phyloP scores from a whole-genome alignment of 2,888 invertebrate genomes.

The Pristionchus mayeri region DNA sequence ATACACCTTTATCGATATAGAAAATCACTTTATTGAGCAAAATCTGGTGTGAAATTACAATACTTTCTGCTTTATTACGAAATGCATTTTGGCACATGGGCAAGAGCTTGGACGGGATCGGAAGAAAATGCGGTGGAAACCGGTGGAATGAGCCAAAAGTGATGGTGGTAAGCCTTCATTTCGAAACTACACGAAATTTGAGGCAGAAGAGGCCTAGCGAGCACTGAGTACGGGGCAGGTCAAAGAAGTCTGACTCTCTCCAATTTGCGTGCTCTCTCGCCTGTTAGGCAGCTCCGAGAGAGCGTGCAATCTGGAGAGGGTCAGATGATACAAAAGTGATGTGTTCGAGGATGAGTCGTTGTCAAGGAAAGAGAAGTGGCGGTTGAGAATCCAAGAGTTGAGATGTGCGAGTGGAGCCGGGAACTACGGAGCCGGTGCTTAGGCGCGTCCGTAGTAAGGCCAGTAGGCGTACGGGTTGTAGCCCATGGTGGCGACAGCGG shows the following conservation, averaged over 20 bases:
- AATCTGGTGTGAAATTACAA: too few species aligned
- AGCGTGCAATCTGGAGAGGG: not conserved
- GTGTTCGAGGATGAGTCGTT: not conserved
- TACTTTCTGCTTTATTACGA: too few species aligned
- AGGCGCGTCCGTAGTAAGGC: conserved; percentile 73
- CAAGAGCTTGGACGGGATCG: too few species aligned
- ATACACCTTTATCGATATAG: too few species aligned
- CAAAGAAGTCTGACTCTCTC: not conserved
- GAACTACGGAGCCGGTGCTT: conserved; percentile 49
- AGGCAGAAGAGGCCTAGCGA: not conserved
- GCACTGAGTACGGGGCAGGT: not conserved
- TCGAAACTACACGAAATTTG: too few species aligned
- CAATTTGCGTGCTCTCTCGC: not conserved
- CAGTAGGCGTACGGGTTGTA: conserved; percentile 75
- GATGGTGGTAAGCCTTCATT: too few species aligned
- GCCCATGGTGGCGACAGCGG: conserved; percentile 67
- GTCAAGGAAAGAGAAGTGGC: conserved; percentile 40
- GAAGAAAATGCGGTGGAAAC: too few species aligned
- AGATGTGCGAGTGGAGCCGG: conserved; percentile 17
- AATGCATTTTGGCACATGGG: too few species aligned
- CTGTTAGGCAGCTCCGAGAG: not conserved
- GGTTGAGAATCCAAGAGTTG: conserved; percentile 10
- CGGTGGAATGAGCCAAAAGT: too few species aligned
- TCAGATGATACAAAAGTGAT: not conserved
- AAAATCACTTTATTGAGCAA: too few species aligned